phyloP scores from a whole-genome alignment of 2,113 vertebrate species.

The Megalops atlanticus region DNA sequence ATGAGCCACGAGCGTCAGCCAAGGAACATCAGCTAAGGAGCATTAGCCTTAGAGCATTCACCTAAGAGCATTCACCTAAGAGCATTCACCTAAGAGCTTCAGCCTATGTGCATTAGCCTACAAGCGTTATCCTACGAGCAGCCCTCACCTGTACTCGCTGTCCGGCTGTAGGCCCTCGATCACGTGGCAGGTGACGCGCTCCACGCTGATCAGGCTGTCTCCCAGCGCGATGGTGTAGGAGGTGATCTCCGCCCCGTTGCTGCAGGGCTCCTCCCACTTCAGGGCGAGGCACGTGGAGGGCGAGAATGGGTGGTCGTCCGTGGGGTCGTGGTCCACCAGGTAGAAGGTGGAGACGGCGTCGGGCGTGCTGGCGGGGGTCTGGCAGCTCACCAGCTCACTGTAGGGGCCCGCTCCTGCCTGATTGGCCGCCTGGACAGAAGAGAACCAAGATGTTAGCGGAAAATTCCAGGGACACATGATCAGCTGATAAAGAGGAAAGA shows the following conservation, averaged over 20 bases:
- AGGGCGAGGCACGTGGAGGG: conserved; percentile 87
- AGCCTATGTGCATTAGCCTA: too few relatives aligned
- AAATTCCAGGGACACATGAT: too few relatives aligned
- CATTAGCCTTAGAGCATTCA: too few relatives aligned
- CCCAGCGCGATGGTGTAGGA: conserved; percentile 86
- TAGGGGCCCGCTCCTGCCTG: conserved; percentile 87
- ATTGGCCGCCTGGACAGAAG: conserved; percentile 81
- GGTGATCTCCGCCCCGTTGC: conserved; percentile 87
- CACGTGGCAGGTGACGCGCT: conserved; percentile 73
- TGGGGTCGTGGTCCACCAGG: conserved; percentile 75
- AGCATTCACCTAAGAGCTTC: too few relatives aligned
- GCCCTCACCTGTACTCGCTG: conserved; percentile 90
- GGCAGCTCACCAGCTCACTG: conserved; percentile 84
- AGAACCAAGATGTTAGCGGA: background rate
- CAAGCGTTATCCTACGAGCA: background rate
- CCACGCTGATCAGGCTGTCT: conserved; percentile 75
- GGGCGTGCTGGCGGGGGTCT: conserved; percentile 82
- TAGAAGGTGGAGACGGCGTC: conserved; percentile 74
- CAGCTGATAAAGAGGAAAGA: too few relatives aligned
- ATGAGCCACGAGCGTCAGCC: too few relatives aligned
- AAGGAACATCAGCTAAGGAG: too few relatives aligned
- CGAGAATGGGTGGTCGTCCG: conserved; percentile 62
- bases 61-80: too few relatives aligned
- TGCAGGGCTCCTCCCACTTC: conserved; percentile 91
- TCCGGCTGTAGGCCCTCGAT: conserved; percentile 86